Evolutionary conservation across 2,888 invertebrate species (phyloP).

Genomic region (Mesorhabditis spiculigera): DNA sequence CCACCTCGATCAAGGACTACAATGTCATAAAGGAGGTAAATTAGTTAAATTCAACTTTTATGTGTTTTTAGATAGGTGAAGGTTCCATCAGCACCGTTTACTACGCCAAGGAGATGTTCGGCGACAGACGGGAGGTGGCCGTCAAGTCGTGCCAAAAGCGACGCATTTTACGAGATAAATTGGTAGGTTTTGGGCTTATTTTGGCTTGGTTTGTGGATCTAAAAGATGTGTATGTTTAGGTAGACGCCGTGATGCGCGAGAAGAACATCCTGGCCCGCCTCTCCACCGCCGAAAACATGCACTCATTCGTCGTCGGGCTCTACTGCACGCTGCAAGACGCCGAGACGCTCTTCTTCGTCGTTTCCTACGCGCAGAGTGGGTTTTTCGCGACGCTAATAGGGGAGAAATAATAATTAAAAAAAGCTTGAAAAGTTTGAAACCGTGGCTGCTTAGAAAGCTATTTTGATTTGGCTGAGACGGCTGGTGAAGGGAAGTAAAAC

Average conservation of each 20-base stretch:
- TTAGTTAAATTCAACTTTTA: neutral
- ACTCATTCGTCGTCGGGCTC: slow-evolving; percentile 83
- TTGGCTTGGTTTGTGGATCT: neutral
- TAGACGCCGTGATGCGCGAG: slow-evolving; percentile 32
- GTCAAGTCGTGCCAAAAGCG: slow-evolving; percentile 96
- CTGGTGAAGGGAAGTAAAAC: neutral
- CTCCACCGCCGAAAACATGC: slow-evolving; percentile 60
- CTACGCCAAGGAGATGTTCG: slow-evolving; percentile 21
- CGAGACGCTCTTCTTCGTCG: slow-evolving; percentile 86
- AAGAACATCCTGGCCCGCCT: slow-evolving; percentile 60
- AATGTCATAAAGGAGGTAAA: slow-evolving; percentile 12
- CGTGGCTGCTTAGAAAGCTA: too few relatives aligned
- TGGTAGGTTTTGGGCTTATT: slow-evolving; percentile 69
- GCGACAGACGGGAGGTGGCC: slow-evolving; percentile 62
- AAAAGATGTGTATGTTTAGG: slow-evolving; percentile 11
- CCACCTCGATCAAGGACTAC: slow-evolving; percentile 5
- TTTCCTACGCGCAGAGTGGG: slow-evolving; percentile 66
- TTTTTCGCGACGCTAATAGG: neutral
- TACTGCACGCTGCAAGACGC: slow-evolving; percentile 94
- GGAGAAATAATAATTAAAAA: neutral
- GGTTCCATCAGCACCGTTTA: slow-evolving; percentile 39
- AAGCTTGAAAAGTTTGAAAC: too few relatives aligned
- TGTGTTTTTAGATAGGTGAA: slow-evolving; percentile 25
- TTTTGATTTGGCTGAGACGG: too few relatives aligned
- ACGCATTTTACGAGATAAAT: slow-evolving; percentile 86